Evolutionary conservation across 2,888 invertebrate species (phyloP).

Genomic region (Elegia similella): DNA sequence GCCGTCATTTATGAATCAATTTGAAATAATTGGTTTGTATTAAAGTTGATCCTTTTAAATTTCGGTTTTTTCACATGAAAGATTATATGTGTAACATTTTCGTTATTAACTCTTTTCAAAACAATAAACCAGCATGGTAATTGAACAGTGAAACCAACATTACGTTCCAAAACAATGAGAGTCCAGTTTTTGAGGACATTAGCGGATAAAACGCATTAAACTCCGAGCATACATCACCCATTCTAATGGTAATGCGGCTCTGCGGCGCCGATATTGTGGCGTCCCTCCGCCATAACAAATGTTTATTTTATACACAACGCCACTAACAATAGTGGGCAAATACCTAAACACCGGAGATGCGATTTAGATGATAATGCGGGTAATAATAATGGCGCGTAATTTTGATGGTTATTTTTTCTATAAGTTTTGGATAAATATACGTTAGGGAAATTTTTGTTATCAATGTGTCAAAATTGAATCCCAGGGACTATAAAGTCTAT

Average conservation of each 20-base stretch:
- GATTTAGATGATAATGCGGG: constrained; percentile 80
- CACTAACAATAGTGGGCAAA: constrained; percentile 81
- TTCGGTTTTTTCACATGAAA: too few relatives aligned
- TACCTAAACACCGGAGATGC: constrained; percentile 79
- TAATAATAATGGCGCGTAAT: constrained; percentile 74
- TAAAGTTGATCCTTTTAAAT: too few relatives aligned
- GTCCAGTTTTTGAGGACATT: constrained; percentile 21
- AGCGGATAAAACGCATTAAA: constrained; percentile 16
- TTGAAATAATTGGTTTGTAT: too few relatives aligned
- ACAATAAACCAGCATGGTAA: too few relatives aligned
- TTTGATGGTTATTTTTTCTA: constrained; percentile 53
- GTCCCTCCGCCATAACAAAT: constrained; percentile 76
- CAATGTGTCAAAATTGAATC: too few relatives aligned
- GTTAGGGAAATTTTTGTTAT: neutral
- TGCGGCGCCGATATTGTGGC: constrained; percentile 66
- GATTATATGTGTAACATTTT: too few relatives aligned
- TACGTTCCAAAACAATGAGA: constrained; percentile 3
- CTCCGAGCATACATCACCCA: constrained; percentile 71
- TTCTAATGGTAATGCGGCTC: constrained; percentile 77
- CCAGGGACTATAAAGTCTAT: too few relatives aligned
- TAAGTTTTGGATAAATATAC: constrained; percentile 25
- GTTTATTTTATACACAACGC: constrained; percentile 82
- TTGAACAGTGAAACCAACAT: neutral
- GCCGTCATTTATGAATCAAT: too few relatives aligned
- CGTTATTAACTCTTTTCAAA: too few relatives aligned